A percentile compares a stretch with the other conserved stretches of the same genome.
Conservation (phyloP, 2,113 vertebrate genomes). For the Megalops atlanticus region DNA sequence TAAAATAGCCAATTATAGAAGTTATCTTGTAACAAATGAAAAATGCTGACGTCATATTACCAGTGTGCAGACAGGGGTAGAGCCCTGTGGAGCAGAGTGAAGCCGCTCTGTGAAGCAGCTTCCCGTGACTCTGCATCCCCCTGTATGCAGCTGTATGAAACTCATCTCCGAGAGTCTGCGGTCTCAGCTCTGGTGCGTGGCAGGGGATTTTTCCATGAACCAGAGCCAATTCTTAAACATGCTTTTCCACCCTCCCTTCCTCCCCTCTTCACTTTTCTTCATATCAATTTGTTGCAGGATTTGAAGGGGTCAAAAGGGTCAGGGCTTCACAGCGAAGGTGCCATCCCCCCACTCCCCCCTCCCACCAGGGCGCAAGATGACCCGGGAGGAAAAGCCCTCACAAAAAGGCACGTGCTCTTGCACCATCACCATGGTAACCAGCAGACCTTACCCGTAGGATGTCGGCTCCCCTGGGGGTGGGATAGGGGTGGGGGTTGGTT, state of each 20-base stretch:
- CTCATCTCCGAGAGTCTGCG: no score
- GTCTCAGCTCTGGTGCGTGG: not conserved
- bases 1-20: no score
- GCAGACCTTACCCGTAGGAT: slow-evolving; percentile 75
- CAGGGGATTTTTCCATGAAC: not conserved
- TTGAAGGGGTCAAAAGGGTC: slow-evolving; percentile 82
- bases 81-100: no score
- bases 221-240: not conserved
- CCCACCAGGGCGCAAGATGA: slow-evolving; percentile 72
- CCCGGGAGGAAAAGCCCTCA: slow-evolving; percentile 79
- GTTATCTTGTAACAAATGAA: no score
- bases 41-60: no score
- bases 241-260: not conserved
- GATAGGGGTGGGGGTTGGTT: slow-evolving; percentile 12
- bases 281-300: slow-evolving; percentile 85
- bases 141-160: no score
- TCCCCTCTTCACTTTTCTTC: slow-evolving; percentile 53
- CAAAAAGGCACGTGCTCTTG: slow-evolving; percentile 89
- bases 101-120: not conserved
- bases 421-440: slow-evolving; percentile 82
- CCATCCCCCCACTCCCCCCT: slow-evolving; percentile 36
- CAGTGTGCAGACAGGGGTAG: no score
- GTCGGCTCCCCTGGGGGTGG: slow-evolving; percentile 57
- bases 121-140: not conserved
- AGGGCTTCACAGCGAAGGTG: slow-evolving; percentile 75